Percentiles rank a stretch among this genome's conserved stretches.
Conservation (phyloP, 2,888 invertebrate species). For the Caenorhabditis japonica region DNA sequence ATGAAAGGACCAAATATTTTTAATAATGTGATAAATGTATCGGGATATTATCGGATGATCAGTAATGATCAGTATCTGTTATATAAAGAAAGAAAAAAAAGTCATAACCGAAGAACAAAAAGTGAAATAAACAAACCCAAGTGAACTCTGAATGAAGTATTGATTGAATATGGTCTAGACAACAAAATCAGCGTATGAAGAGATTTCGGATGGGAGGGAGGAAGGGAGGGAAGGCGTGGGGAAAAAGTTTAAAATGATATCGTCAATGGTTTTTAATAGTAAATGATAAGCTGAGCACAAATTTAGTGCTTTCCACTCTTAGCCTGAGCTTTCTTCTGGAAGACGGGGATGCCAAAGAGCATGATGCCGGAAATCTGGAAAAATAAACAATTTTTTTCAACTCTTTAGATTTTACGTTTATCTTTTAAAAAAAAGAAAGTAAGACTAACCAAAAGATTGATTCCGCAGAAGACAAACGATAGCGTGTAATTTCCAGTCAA, state of each 20-base stretch:
- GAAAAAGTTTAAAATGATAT: too few relatives aligned
- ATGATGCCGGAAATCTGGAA: slow-evolving; percentile 66
- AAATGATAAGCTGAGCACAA: too few relatives aligned
- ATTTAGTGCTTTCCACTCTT: too few relatives aligned
- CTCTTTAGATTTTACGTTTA: neutral
- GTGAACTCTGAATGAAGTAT: slow-evolving; percentile 30
- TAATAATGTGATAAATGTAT: too few relatives aligned
- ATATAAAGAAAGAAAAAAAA: too few relatives aligned
- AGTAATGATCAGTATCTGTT: too few relatives aligned
- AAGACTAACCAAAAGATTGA: slow-evolving; percentile 71
- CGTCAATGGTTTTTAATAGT: slow-evolving; percentile 3
- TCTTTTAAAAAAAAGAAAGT: neutral
- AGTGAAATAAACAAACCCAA: slow-evolving; percentile 41
- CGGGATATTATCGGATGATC: too few relatives aligned
- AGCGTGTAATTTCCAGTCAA: slow-evolving; percentile 85
- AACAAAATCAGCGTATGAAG: slow-evolving; percentile 14
- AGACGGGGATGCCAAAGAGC: slow-evolving; percentile 72
- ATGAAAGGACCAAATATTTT: too few relatives aligned
- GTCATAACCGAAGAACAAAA: slow-evolving; percentile 7
- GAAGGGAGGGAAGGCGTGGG: too few relatives aligned
- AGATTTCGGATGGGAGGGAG: too few relatives aligned
- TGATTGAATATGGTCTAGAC: slow-evolving; percentile 38
- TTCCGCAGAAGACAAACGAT: slow-evolving; percentile 90
- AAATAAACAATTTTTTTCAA: neutral
- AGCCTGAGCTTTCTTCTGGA: slow-evolving; percentile 59